Conservation (phyloP, 2,888 invertebrate genomes). For the Epirrhoe tristata region DNA sequence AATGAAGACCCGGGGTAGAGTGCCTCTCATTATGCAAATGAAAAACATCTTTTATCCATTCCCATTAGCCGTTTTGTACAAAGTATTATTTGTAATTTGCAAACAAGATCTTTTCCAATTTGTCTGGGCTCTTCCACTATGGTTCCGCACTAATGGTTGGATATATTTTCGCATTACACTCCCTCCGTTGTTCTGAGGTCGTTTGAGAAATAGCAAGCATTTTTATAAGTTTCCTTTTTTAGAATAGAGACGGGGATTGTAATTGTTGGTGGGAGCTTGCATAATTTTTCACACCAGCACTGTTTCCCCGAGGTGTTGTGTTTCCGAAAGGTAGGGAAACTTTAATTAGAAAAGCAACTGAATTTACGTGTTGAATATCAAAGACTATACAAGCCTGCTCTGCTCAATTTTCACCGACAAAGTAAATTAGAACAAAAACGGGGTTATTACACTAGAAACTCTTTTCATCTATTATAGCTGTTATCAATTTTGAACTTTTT, state of each 20-base stretch:
- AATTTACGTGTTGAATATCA: constrained; percentile 4
- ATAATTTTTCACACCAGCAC: constrained; percentile 34
- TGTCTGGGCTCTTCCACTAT: constrained; percentile 58
- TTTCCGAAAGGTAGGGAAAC: constrained; percentile 21
- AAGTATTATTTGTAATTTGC: constrained; percentile 74
- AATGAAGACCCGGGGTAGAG: constrained; percentile 65
- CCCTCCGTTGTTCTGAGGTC: constrained; percentile 56
- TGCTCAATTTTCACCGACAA: not conserved
- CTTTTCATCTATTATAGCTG: not conserved
- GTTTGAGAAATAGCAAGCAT: constrained; percentile 56
- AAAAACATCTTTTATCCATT: constrained; percentile 72
- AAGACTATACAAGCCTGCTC: not conserved
- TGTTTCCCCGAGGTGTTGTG: constrained; percentile 28
- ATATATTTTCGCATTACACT: constrained; percentile 66
- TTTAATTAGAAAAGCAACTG: constrained; percentile 15
- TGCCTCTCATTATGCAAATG: constrained; percentile 75
- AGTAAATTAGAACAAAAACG: constrained; percentile 1
- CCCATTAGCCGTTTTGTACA: constrained; percentile 65
- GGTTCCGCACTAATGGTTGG: constrained; percentile 57
- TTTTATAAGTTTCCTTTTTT: constrained; percentile 53
- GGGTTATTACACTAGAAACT: not conserved
- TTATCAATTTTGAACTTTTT: too few relatives aligned
- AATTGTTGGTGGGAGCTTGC: constrained; percentile 35
- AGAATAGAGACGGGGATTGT: constrained; percentile 45
- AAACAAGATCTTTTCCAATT: constrained; percentile 72